Base-by-base conservation (phyloP, 2,113 vertebrate species). In the Chinchilla lanigera region DNA sequence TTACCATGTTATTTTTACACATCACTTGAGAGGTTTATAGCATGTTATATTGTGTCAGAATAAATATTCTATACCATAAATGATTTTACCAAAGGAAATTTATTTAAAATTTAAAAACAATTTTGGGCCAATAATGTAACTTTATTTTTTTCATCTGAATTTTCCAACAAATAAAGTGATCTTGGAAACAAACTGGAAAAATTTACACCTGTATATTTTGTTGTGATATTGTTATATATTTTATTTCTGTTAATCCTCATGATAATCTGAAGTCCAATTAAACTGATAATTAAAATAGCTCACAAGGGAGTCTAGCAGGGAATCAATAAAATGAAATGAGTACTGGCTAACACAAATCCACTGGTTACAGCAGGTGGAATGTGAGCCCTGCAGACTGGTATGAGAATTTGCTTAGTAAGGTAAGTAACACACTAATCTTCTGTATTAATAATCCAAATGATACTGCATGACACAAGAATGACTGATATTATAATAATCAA, bases 151-250 rank as follows among this genome's bases (percentile, higher is more conserved):
- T 94, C 75, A 88, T 87, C 17, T 20, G 0, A 28, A 38, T 87
- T 94, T 97, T 92, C 67, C 52, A 67, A 26, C 10, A 73, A 90
- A 69, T 69, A 69, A 90, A 17, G 28, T 52, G 22, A 86, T 61
- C 75, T 89, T 38, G 44, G 63, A 89, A 95, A 65, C 33, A 92
- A 96, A 63, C 9, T 61, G 47, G 56, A 3, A 60, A 38, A 56
- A 38, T 14, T 60, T 60, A 33, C 13, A 33, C 13, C 44, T 82
- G 54, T 19, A 1, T 69, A 58, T 56, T 5, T 38, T 61, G 1
- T 56, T 54, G 52, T 95, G 78, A 89, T 56, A 80, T 22, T 52
- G 65, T 41, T 75, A 65, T 5, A 16, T 26, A 67, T 69, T 91
- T 77, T 52, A 86, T 78, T 86, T 56, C 58, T 50, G 9, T 50